These are phyloP conservation scores for Tragopan temminckii DNA, from an alignment of 2,797 vertebrate genomes.

Conservation along the genomic window DNA sequence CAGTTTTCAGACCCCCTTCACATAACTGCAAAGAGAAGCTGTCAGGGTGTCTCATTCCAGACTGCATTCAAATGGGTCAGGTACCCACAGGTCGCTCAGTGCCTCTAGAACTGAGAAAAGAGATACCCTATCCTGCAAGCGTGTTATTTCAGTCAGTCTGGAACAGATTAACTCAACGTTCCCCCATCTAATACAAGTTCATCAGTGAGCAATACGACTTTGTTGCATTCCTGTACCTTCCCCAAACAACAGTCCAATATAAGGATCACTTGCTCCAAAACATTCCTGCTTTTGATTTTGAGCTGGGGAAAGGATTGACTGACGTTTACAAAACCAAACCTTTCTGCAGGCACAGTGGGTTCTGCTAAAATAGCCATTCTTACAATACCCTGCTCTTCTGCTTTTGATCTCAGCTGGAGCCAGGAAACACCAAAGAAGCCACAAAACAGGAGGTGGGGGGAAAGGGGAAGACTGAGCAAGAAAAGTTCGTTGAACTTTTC, in stretches of 20 bases:
- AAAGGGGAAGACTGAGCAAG: background rate
- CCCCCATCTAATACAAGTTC: background rate
- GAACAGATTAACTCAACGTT: background rate
- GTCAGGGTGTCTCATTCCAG: background rate
- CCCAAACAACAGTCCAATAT: background rate
- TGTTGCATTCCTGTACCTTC: background rate
- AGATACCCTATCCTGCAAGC: rapidly evolving
- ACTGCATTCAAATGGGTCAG: rapidly evolving
- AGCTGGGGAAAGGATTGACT: background rate
- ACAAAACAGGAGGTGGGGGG: background rate
- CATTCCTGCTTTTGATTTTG: constrained; percentile 42
- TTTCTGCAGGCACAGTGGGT: background rate
- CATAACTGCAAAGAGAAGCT: background rate
- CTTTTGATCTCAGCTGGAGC: constrained; percentile 51
- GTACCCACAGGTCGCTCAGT: background rate
- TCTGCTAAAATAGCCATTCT: constrained; percentile 8
- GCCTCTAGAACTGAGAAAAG: background rate
- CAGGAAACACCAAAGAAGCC: constrained; percentile 46
- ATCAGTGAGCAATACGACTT: background rate
- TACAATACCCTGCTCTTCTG: background rate
- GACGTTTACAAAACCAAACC: constrained; percentile 23
- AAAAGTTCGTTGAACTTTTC: background rate
- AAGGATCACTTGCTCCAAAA: background rate
- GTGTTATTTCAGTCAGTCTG: background rate
- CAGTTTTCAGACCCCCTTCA: background rate